phyloP scores from a whole-genome alignment of 2,113 vertebrate species.

The Puffinus mauretanicus region DNA sequence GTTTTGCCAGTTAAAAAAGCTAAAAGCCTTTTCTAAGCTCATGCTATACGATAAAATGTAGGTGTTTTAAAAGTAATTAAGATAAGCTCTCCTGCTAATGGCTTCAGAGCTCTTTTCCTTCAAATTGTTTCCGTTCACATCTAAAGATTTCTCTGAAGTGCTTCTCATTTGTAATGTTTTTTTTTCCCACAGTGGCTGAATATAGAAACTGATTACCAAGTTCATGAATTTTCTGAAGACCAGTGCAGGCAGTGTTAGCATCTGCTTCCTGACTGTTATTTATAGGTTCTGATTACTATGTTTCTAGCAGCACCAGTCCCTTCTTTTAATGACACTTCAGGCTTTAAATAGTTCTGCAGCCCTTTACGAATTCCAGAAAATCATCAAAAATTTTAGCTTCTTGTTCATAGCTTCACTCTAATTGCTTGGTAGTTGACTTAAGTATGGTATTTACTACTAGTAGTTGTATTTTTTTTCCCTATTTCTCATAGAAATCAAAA shows the following conservation, averaged over 20 bases:
- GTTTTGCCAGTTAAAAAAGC: neutral
- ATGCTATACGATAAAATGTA: neutral
- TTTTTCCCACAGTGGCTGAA: conserved; percentile 20
- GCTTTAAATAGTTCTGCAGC: conserved; percentile 23
- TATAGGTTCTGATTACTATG: conserved; percentile 47
- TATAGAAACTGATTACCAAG: conserved; percentile 59
- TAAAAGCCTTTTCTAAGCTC: neutral
- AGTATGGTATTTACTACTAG: neutral
- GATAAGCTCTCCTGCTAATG: conserved; percentile 29
- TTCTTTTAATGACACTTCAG: conserved; percentile 19
- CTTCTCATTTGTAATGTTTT: conserved; percentile 34
- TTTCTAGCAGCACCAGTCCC: conserved; percentile 10
- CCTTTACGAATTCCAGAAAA: neutral
- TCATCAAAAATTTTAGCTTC: neutral
- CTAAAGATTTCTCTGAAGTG: conserved; percentile 48
- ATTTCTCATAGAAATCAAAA: neutral
- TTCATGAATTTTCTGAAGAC: conserved; percentile 55
- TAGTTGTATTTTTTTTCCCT: neutral
- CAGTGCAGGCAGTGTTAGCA: conserved; percentile 30
- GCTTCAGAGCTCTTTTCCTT: conserved; percentile 20
- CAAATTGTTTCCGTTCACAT: conserved; percentile 35
- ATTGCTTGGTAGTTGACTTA: neutral
- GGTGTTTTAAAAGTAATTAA: conserved; percentile 50
- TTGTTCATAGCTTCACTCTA: neutral
- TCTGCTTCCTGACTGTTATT: conserved; percentile 57